phyloP scores from a whole-genome alignment of 2,797 vertebrate species.

The Hydrolagus colliei region DNA sequence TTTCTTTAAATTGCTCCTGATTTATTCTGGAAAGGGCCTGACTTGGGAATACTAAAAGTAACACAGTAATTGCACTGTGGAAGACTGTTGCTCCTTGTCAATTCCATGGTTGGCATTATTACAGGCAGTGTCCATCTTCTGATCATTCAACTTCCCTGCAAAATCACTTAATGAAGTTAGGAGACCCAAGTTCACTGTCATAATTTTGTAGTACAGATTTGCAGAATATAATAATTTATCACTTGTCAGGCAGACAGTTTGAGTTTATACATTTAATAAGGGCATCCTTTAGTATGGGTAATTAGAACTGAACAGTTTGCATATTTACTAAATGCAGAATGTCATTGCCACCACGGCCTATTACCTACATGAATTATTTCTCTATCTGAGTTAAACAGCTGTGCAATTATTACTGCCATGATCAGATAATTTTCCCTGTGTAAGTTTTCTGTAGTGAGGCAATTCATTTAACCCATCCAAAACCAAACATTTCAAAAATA shows the following conservation, averaged over 20 bases:
- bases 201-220: constrained; percentile 82
- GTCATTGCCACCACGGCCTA: constrained; percentile 91
- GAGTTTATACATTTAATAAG: constrained; percentile 96
- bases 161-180: constrained; percentile 97
- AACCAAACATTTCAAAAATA: constrained; percentile 67
- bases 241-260: constrained; percentile 98
- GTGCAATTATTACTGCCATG: constrained; percentile 96
- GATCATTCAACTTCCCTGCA: constrained; percentile 72
- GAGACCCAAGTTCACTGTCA: constrained; percentile 81
- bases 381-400: constrained; percentile 98
- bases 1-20: constrained; percentile 30
- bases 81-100: constrained; percentile 20
- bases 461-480: constrained; percentile 79
- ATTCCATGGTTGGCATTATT: constrained; percentile 58
- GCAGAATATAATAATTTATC: constrained; percentile 95
- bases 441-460: constrained; percentile 78
- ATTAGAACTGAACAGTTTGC: constrained; percentile 95
- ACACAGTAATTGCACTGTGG: constrained; percentile 22
- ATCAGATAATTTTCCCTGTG: constrained; percentile 92
- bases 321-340: constrained; percentile 97
- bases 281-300: constrained; percentile 91
- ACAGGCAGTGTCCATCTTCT: constrained; percentile 70
- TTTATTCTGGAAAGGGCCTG: constrained; percentile 25
- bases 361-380: constrained; percentile 98
- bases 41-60: constrained; percentile 24